Evolutionary conservation across 2,888 invertebrate genomes (phyloP), one percentile per base, ranked within the genome.

Genomic region (Lochmaea capreae): DNA sequence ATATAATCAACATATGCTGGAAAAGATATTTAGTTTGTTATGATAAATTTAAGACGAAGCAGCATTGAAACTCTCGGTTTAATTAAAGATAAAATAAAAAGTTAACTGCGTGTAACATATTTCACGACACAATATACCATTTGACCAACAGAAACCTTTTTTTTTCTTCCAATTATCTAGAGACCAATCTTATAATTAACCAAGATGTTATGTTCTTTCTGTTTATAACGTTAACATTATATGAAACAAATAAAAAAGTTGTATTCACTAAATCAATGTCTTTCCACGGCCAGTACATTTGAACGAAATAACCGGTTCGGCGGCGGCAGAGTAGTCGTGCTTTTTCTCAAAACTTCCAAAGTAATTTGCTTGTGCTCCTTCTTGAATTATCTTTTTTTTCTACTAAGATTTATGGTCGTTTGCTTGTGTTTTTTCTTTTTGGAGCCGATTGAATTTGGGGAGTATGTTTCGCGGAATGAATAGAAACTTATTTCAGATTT

Each of bases 321-420:
- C 43, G 59, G 58, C 22, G 18, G 18, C 57, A 18, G n/a, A 18
- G 57, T 59, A 33, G 59, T 26, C 65, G 43, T 54, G 65, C 57
- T 65, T n/a, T 71, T n/a, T 39, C 49, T 49, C 61, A 61, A 42
- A 54, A 71, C 62, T 62, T 71, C 70, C 67, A 66, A 62, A 57
- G 62, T 67, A 54, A 67, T 67, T 71, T 70, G 71, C 71, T 74
- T 61, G 61, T 42, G 62, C 57, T 70, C 18, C 59, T 54, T 65
- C 66, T 70, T 61, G 49, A 71, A 71, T 66, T 66, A 66, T 71
- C 58, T 61, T 49, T 65, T 58, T 49, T 58, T 58, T 43, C 43
- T 63, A 18, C 54, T 22, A 63, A 70, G 69, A 70, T 70, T 70
- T 70, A 70, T 63, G 49, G 69, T 70, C 69, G 63, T 52, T 70